A percentile compares a stretch with the other conserved stretches of the same genome.
Evolutionary conservation across 1,140 invertebrate species (phyloP).

Genomic region (Gonioctena quinquepunctata): DNA sequence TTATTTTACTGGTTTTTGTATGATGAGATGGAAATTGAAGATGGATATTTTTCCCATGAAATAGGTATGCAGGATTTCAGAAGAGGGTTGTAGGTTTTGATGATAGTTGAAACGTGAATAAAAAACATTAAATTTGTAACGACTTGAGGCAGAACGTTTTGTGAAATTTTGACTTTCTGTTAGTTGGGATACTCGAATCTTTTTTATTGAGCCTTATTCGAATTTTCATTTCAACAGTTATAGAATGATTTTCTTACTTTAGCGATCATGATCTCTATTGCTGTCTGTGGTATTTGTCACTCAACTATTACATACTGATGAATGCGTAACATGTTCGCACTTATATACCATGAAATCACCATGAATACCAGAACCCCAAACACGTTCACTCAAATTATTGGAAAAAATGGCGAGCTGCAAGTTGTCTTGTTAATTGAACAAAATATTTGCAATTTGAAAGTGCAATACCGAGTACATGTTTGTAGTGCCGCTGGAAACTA

Average conservation of each 20-base stretch:
- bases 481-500: neutral
- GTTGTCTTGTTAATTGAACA: constrained; percentile 18
- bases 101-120: too few relatives aligned
- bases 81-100: too few relatives aligned
- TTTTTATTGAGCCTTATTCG: too few relatives aligned
- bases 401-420: constrained; percentile 7
- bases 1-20: too few relatives aligned
- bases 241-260: constrained; percentile 20
- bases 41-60: too few relatives aligned
- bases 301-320: neutral
- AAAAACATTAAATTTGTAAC: too few relatives aligned
- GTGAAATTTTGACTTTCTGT: too few relatives aligned
- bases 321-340: neutral
- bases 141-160: too few relatives aligned
- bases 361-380: neutral
- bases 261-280: neutral
- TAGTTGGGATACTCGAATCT: too few relatives aligned
- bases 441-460: constrained; percentile 25
- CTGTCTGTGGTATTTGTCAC: neutral
- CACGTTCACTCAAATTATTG: constrained; percentile 20
- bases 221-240: too few relatives aligned
- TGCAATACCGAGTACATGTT: constrained; percentile 3
- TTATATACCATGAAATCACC: constrained; percentile 1
- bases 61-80: too few relatives aligned
- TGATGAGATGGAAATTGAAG: too few relatives aligned